phyloP scores from a whole-genome alignment of 1,140 invertebrate species.

The Drosophila subpulchrella region DNA sequence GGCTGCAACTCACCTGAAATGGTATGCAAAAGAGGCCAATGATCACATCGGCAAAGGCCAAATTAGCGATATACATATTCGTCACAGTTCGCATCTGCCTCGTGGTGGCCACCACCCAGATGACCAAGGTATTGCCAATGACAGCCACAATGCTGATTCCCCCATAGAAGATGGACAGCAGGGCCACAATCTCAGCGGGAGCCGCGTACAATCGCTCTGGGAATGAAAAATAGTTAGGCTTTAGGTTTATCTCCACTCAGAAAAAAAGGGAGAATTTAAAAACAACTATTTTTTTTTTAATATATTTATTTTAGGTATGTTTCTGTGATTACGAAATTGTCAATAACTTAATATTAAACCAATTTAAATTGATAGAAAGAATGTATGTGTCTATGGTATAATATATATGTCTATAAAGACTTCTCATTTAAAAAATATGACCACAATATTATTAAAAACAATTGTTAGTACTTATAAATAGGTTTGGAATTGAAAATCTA shows the following conservation, averaged over 20 bases:
- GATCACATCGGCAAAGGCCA: constrained; percentile 91
- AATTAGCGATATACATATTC: constrained; percentile 92
- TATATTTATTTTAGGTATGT: too few species aligned
- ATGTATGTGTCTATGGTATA: too few species aligned
- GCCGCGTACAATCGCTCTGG: constrained; percentile 88
- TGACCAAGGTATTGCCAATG: constrained; percentile 92
- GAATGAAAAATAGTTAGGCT: constrained; percentile 1
- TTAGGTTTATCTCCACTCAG: background rate
- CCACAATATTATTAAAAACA: too few species aligned
- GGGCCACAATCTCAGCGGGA: constrained; percentile 89
- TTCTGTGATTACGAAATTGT: too few species aligned
- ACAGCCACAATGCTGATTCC: constrained; percentile 92
- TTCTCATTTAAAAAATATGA: too few species aligned
- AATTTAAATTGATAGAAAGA: too few species aligned
- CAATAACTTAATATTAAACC: too few species aligned
- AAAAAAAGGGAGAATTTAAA: background rate
- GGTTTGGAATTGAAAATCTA: too few species aligned
- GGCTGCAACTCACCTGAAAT: constrained; percentile 88
- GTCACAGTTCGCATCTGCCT: constrained; percentile 92
- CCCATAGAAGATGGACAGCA: constrained; percentile 92
- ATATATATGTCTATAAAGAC: too few species aligned
- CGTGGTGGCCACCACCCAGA: constrained; percentile 91
- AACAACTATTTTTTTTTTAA: too few species aligned
- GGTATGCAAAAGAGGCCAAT: constrained; percentile 92
- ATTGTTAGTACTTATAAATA: too few species aligned